These are phyloP conservation scores for Epizoanthus rinbou DNA, from an alignment of 92 coral and sea anemone species.

Conservation along the genomic window DNA sequence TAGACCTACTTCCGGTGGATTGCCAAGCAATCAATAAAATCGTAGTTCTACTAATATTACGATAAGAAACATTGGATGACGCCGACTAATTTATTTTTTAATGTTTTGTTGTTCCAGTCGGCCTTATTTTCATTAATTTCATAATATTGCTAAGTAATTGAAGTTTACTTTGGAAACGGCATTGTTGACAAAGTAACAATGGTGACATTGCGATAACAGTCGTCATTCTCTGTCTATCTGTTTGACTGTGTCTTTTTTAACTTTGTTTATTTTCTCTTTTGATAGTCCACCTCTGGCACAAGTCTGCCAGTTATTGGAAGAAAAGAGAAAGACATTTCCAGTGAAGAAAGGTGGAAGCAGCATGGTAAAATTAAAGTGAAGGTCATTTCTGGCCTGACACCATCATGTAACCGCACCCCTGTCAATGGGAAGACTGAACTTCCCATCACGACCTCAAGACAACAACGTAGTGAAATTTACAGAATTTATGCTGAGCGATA, in stretches of 20 bases:
- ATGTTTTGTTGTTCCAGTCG: too few relatives aligned
- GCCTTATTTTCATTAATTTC: too few relatives aligned
- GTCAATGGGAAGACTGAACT: conserved; percentile 64
- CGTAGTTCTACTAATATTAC: too few relatives aligned
- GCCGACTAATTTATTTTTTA: too few relatives aligned
- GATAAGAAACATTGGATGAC: too few relatives aligned
- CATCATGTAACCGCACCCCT: conserved; percentile 78
- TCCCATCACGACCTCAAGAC: conserved; percentile 72
- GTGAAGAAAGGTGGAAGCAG: conserved; percentile 3
- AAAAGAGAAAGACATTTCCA: conserved; percentile 24
- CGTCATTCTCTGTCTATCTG: too few relatives aligned
- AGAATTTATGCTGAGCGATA: conserved; percentile 86
- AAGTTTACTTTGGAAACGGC: too few relatives aligned
- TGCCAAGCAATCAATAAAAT: too few relatives aligned
- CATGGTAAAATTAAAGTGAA: conserved; percentile 65
- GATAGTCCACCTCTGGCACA: conserved; percentile 65
- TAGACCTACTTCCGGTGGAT: too few relatives aligned
- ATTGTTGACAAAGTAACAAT: too few relatives aligned
- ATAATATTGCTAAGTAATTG: too few relatives aligned
- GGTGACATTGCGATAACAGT: too few relatives aligned
- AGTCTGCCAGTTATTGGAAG: conserved; percentile 73
- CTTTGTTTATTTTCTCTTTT: background rate
- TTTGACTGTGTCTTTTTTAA: background rate
- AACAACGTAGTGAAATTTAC: conserved; percentile 85
- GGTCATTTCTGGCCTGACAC: conserved; percentile 78